These are phyloP conservation scores for Melieria crassipennis DNA, from an alignment of 2,888 invertebrate genomes.

Conservation along the genomic window DNA sequence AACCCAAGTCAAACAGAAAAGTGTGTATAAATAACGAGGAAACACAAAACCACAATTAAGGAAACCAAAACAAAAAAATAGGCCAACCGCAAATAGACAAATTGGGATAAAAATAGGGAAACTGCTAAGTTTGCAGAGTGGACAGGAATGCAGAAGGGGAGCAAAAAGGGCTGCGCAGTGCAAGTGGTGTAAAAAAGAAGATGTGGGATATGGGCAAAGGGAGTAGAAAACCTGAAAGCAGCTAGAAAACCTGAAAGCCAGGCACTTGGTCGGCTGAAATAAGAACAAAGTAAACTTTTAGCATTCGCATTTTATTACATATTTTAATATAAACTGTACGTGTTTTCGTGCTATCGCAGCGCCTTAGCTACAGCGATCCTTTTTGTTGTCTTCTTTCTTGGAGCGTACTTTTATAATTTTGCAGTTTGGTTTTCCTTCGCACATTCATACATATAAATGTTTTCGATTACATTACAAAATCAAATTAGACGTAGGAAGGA, in stretches of 20 bases:
- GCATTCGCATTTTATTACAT: no score
- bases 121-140: not conserved
- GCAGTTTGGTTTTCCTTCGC: no score
- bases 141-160: not conserved
- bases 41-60: no score
- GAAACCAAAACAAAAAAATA: constrained; percentile 14
- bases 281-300: not conserved
- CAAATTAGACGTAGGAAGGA: no score
- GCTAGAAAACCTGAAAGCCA: not conserved
- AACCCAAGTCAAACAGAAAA: constrained; percentile 15
- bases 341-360: no score
- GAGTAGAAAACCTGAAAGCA: not conserved
- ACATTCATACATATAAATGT: no score
- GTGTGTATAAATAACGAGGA: not conserved
- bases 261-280: not conserved
- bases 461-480: no score
- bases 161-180: not conserved
- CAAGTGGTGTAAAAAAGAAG: not conserved
- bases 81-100: constrained; percentile 5
- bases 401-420: no score
- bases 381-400: no score
- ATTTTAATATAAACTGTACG: no score
- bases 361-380: no score
- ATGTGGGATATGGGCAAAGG: not conserved
- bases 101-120: constrained; percentile 10